Percentiles rank a stretch among this genome's conserved stretches.
phyloP scores from a whole-genome alignment of 2,113 vertebrate species.

The Cheilinus undulatus region DNA sequence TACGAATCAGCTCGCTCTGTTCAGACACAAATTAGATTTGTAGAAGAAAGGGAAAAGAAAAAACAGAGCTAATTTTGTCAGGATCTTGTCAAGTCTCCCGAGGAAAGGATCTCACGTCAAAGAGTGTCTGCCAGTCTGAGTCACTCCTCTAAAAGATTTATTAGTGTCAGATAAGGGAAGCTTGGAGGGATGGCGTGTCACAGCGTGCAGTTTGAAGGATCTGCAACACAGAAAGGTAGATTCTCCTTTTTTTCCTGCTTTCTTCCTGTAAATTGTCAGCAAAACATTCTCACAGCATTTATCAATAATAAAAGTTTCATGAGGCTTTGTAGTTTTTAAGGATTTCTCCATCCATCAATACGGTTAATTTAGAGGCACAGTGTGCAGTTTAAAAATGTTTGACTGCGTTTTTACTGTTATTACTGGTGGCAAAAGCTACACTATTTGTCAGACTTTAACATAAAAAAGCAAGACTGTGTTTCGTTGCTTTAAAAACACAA shows the following conservation, averaged over 20 bases:
- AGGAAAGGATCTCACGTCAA: conserved; percentile 60
- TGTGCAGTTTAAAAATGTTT: neutral
- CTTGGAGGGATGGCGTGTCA: neutral
- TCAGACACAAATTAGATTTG: conserved; percentile 78
- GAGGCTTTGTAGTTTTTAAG: neutral
- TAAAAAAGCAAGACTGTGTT: neutral
- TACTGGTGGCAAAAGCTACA: neutral
- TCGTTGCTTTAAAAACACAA: neutral
- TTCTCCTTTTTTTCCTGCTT: neutral
- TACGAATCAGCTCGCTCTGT: conserved; percentile 66
- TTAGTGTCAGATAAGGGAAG: conserved; percentile 10
- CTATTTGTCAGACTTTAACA: neutral
- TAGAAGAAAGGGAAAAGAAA: conserved; percentile 75
- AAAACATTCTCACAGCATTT: neutral
- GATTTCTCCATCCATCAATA: neutral
- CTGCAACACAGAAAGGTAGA: neutral
- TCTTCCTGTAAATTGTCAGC: neutral
- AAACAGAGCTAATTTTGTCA: conserved; percentile 82
- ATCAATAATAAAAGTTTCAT: neutral
- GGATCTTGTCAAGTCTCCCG: conserved; percentile 80
- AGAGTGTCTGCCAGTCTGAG: conserved; percentile 30
- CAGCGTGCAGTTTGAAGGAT: neutral
- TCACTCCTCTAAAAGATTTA: conserved; percentile 17
- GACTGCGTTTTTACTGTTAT: neutral
- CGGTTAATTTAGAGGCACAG: neutral